Evolutionary conservation across 1,140 invertebrate species (phyloP), one percentile per base, ranked within the genome.

Genomic region (Ephestia elutella): DNA sequence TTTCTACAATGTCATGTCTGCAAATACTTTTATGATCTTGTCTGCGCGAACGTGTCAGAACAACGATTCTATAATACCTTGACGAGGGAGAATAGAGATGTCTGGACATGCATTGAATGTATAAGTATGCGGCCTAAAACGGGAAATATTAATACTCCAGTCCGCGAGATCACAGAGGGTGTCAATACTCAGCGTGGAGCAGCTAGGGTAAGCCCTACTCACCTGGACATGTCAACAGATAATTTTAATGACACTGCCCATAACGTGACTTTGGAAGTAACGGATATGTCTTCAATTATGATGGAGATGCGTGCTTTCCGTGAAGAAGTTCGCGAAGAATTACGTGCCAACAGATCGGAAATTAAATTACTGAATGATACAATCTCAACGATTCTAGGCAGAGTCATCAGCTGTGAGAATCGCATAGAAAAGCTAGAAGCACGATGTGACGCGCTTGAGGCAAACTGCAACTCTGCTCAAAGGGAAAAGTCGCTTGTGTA

Each of bases 111-210:
- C 18, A 17, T 44, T 0, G 8, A 13, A 13, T 56, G 54, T 19
- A 20, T 11, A 11, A 20, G 54, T 10, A 56, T 20, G 5, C 15
- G 13, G 35, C 54, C 30, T 13, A 56, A 56, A 19, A 38, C 17
- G 7, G 54, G 44, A 18, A 56, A 56, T 19, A 56, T 32, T 8
- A 38, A 56, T 15, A 56, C 54, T n/a, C 54, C 54, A 4, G 32
- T 56, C 2, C 30, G 54, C 10, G 53, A 28, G 9, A n/a, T n/a
- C n/a, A 11, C 28, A 7, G 28, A 35, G 4, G 18, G 13, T 18
- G 15, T 54, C 10, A 54, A 20, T 35, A 18, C 0, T 11, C 50
- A 53, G 2, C 20, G 50, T 11, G 50, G 50, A 13, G 50, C 0
- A 28, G 50, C 50, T 50, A 19, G 8, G 7, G 18, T 7, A 11